Base-by-base conservation (phyloP, 1,140 invertebrate genomes). In the Papilio polyxenes region DNA sequence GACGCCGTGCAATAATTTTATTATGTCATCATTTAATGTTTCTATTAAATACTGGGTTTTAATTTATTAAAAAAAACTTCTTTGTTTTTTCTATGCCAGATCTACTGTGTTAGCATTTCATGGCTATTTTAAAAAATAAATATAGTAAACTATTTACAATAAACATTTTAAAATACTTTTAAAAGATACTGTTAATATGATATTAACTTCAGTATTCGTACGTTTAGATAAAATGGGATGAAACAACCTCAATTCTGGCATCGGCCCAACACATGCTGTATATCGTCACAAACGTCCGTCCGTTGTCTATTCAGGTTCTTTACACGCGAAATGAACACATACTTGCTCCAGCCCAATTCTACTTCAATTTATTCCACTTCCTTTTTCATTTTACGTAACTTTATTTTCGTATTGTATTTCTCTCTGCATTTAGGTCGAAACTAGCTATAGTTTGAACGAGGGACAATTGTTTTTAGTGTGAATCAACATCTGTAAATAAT, bases 321-420 rank as follows among this genome's bases (percentile, higher is more conserved):
- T 80, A 69, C 78, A 49, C 59, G 59, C 62, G 15, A 80, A 80
- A 80, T 80, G 78, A 80, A 80, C 78, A 79, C 77, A 80, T 80
- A 69, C 78, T 69, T 49, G 62, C 62, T 31, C n/a, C 48, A 49
- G 62, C 78, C 77, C 77, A 80, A 65, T 80, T 80, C 78, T 80
- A 65, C 78, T 49, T 23, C 78, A 80, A 80, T 80, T 69, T 80
- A 80, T 80, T 80, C 78, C 10, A 69, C 78, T 80, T 80, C 40
- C 78, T 80, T 69, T 69, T 69, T 80, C 78, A 48, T 65, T 80
- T 80, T 80, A 80, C 59, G 78, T 80, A 80, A 80, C 78, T 80
- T 69, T 62, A 40, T 80, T 80, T 78, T 79, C 44, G 56, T 59
- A 20, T 59, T 79, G 77, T 78, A 72, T 72, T 72, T 72, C 37